Base-by-base conservation (phyloP, 2,888 invertebrate genomes). In the Bellardia pandia region DNA sequence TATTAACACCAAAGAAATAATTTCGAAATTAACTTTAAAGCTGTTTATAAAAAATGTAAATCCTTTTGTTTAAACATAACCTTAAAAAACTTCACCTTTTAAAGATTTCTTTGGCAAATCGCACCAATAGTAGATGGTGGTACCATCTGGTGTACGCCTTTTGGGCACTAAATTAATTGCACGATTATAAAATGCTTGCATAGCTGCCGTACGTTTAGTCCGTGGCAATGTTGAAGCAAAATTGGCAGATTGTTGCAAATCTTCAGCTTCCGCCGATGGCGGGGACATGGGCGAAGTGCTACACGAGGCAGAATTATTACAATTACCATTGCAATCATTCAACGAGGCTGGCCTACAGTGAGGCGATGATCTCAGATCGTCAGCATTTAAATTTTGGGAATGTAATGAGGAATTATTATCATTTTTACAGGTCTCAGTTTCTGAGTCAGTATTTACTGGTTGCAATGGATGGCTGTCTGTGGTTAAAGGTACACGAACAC, bases 51-150 rank as follows among this genome's bases (percentile, higher is more conserved):
- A n/a, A 81, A 51, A 64, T 62, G 1, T 30, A 40, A 37, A 51
- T 5, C 16, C 48, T 14, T 2, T 53, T 23, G 40, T n/a, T 30
- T 9, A 45, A 58, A 53, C 14, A 16, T 16, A 56, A 56, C 30
- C 42, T 37, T 45, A 58, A 79, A 33, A 62, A 30, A 51, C 40
- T 75, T 86, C 88, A 95, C 96, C 95, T 94, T 94, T 93, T 80
- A 93, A 92, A 76, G 94, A 92, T 90, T 94, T 94, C 91, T 95
- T 95, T 90, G 96, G 96, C 93, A 96, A 94, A 94, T 97, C 97
- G 94, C 97, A 97, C 97, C 97, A 97, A 94, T 97, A 97, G 95
- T 96, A 97, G 92, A 97, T 96, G 92, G 96, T 96, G 88, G 97
- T 97, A 90, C 97, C 97, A 94, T 97, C 97, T 42, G 97, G 96